phyloP scores from a whole-genome alignment of 1,140 invertebrate genomes.

The Ips typographus region DNA sequence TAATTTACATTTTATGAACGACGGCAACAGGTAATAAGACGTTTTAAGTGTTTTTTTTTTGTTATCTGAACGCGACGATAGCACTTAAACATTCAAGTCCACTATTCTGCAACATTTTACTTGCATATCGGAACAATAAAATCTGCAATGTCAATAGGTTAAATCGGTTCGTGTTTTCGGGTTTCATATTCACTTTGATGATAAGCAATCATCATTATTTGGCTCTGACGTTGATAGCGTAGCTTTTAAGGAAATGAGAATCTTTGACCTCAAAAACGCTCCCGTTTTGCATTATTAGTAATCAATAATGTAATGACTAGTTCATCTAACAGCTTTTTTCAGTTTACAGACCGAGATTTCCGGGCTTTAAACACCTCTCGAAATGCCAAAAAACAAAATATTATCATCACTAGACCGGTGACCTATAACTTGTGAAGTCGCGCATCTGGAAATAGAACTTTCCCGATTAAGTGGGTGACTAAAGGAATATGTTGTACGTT shows the following conservation, averaged over 20 bases:
- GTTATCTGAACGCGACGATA: not conserved
- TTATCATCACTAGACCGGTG: constrained; percentile 13
- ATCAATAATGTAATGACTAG: too few species aligned
- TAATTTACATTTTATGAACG: constrained; percentile 5
- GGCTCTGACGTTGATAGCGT: too few species aligned
- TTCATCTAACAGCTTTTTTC: too few species aligned
- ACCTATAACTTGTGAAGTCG: constrained; percentile 9
- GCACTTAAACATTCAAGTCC: too few species aligned
- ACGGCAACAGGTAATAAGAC: not conserved
- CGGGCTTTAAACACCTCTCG: not conserved
- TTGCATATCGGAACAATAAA: too few species aligned
- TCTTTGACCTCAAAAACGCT: too few species aligned
- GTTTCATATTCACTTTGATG: too few species aligned
- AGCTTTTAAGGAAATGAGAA: too few species aligned
- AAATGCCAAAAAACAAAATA: constrained; percentile 6
- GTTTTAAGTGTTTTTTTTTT: constrained; percentile 4
- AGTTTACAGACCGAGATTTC: not conserved
- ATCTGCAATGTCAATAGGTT: constrained; percentile 2
- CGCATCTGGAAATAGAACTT: constrained; percentile 23
- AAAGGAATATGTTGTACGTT: not conserved
- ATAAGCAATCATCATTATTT: too few species aligned
- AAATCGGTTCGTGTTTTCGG: constrained; percentile 17
- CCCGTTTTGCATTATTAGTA: too few species aligned
- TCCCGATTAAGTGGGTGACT: constrained; percentile 18
- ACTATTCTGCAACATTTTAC: constrained; percentile 9